Base-by-base conservation (phyloP, 2,797 vertebrate species). In the Micromesistius poutassou region DNA sequence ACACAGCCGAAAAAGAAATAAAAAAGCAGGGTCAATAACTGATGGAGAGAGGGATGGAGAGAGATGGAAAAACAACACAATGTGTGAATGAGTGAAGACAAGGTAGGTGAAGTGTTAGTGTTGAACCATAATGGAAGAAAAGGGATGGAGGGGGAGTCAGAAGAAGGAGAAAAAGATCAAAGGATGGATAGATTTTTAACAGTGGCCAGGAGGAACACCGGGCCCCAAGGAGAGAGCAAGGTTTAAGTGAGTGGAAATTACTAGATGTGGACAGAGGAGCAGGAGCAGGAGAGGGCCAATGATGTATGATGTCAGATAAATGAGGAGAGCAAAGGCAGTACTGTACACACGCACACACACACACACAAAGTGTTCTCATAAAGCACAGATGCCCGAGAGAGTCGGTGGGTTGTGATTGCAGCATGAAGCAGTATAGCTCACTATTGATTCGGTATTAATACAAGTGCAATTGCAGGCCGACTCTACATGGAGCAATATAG, bases 401-500 rank as follows among this genome's bases (percentile, higher is more conserved):
- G 31, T 31, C 74, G 55, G 50, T 62, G 38, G 42, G 31, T 42
- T 46, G 50, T 28, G 38, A 74, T 50, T 78, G 35, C 73, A 71
- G 62, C 35, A 78, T 70, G 28, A 74, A 66, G 73, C 77, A 66
- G 74, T 74, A 78, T 72, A 12, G 74, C 74, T 31, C 68, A 36
- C 46, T 79, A 79, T 80, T 73, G 80, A 84, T 80, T 78, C 80
- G 28, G 73, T 71, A 46, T 78, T 80, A 74, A 38, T 71, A 33
- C 66, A 71, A 76, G 30, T 31, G 74, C 35, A 75, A 80, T 78
- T 74, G 77, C 72, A 31, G 72, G 72, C 77, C 19, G 28, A 55
- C 50, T 68, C 28, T 40, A 78, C 72, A 40, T 40, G 50, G 72
- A 10, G 35, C 77, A 74, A 68, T 74, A 78, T 70, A 35, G 55